Conservation (phyloP, 2,113 vertebrate genomes). For the Dicentrarchus labrax region DNA sequence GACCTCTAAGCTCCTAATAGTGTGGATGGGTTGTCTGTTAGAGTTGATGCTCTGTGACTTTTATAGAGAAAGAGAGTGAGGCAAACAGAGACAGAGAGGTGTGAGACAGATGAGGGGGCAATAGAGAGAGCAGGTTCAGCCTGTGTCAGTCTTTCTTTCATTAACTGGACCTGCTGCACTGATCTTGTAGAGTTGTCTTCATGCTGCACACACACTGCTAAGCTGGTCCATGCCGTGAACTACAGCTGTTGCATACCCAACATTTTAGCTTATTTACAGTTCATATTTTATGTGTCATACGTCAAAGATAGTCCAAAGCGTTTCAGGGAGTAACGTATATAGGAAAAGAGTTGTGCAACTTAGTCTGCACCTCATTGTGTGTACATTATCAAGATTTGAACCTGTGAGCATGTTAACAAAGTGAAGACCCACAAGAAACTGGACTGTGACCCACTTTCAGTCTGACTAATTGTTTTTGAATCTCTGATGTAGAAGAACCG, state of each 20-base stretch:
- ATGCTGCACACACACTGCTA: slow-evolving; percentile 18
- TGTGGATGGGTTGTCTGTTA: neutral
- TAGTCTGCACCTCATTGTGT: neutral
- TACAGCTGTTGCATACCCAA: slow-evolving; percentile 15
- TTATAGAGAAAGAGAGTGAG: slow-evolving; percentile 19
- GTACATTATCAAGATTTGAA: slow-evolving; percentile 14
- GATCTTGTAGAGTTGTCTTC: slow-evolving; percentile 22
- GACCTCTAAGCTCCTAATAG: slow-evolving; percentile 23
- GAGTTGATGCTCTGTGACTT: slow-evolving; percentile 9
- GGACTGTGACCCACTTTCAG: slow-evolving; percentile 36
- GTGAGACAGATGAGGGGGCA: neutral
- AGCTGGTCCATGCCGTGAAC: neutral
- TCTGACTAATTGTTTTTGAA: slow-evolving; percentile 43
- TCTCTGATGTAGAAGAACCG: slow-evolving; percentile 50
- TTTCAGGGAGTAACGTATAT: neutral
- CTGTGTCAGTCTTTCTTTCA: slow-evolving; percentile 37
- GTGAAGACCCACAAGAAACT: slow-evolving; percentile 22
- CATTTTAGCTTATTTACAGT: neutral
- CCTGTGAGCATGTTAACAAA: slow-evolving; percentile 13
- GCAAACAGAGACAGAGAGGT: neutral
- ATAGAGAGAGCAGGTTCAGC: neutral
- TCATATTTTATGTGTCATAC: neutral
- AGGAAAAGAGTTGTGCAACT: slow-evolving; percentile 1
- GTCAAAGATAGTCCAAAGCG: neutral
- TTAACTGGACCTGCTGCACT: slow-evolving; percentile 21